Evolutionary conservation across 2,113 vertebrate genomes (phyloP).

Genomic region (Lanius ludovicianus): DNA sequence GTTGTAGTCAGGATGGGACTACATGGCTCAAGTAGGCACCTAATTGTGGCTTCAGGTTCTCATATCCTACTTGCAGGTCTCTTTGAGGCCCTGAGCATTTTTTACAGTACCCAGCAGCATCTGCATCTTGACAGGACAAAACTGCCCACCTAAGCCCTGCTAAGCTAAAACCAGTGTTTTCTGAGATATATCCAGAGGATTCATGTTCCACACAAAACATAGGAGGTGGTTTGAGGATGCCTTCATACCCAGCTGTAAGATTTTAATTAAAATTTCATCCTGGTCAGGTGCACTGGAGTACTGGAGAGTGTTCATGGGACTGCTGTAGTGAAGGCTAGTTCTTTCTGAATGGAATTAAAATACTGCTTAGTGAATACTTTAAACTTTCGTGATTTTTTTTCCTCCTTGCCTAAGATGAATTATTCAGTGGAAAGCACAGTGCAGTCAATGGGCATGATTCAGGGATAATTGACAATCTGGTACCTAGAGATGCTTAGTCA

Average conservation of each 20-base stretch:
- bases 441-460: not conserved
- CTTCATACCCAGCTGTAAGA: not conserved
- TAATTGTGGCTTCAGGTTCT: not conserved
- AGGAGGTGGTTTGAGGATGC: not conserved
- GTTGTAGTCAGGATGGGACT: not conserved
- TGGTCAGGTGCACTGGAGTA: not conserved
- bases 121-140: not conserved
- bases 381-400: not conserved
- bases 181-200: not conserved
- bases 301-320: not conserved
- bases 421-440: not conserved
- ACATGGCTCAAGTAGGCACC: not conserved
- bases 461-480: not conserved
- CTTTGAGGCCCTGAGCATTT: not conserved
- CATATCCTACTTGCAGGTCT: not conserved
- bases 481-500: slow-evolving; percentile 53
- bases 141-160: not conserved
- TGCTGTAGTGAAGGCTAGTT: not conserved
- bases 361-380: not conserved
- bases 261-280: not conserved
- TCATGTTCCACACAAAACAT: not conserved
- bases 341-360: not conserved
- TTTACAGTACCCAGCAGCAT: not conserved
- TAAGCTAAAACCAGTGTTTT: not conserved
- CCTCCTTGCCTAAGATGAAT: not conserved